Evolutionary conservation across 2,888 invertebrate species (phyloP), one percentile per base, ranked within the genome.

Genomic region (Margaritifera margaritifera): DNA sequence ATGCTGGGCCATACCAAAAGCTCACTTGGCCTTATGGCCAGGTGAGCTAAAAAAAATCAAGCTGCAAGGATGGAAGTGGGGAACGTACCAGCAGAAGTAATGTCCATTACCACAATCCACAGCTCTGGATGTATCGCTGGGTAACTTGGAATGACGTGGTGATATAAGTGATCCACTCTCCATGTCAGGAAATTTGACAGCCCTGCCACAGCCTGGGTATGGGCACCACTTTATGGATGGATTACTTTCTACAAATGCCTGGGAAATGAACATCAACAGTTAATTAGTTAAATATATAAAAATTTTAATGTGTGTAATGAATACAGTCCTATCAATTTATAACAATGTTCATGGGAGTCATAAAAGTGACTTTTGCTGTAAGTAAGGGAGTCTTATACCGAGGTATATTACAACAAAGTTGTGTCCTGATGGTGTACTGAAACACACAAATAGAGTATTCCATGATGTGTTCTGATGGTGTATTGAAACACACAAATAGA

Each of bases 171-270:
- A 64, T 42, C 58, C 69, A 20, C 84, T 57, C 73, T 78, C 78
- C 31, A 83, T 82, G 84, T 93, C 93, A 8, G 93, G 93, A 58
- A 93, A 88, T 69, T 92, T 90, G 1, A 94, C 93, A 15, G 93
- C 93, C 75, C 93, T 89, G 6, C 93, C 93, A 88, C 94, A 94
- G 19, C 92, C 93, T 50, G 93, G 92, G 80, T 91, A 92, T 4
- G 93, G 93, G 84, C 93, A 94, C 93, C 93, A 94, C 88, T 94
- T 93, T 77, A 94, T 93, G 78, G 91, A 91, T 72, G 93, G 93
- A 86, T 93, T 94, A 75, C 93, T 93, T 81, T 93, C 93, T 58
- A 94, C 93, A 89, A 93, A 93, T 6, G 93, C 93, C 93, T 93
- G 81, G 1, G 81, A 75, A 20, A 42, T 15, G 42, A 42, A 42